Evolutionary conservation across 2,888 invertebrate species (phyloP).

Genomic region (Heteromyza rotundicornis): DNA sequence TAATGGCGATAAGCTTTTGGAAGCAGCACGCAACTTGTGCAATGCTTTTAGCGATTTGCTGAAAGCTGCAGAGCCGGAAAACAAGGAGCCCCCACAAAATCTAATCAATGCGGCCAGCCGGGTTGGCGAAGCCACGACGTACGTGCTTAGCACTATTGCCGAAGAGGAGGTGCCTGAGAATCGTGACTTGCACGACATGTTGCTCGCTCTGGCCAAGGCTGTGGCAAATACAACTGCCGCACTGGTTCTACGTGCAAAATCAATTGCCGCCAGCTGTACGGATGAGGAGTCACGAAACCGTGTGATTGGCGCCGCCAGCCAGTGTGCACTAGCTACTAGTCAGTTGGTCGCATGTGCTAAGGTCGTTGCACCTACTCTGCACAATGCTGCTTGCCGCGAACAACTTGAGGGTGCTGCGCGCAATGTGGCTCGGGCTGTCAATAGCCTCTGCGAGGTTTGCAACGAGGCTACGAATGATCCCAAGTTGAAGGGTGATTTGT

Average conservation of each 20-base stretch:
- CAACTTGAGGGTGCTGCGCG: constrained; percentile 92
- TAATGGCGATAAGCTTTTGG: constrained; percentile 83
- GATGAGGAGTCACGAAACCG: constrained; percentile 65
- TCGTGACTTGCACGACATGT: constrained; percentile 86
- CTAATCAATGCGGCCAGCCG: constrained; percentile 93
- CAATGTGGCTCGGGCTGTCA: constrained; percentile 91
- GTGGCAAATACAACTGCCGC: constrained; percentile 98
- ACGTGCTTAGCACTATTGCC: constrained; percentile 90
- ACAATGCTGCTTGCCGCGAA: constrained; percentile 83
- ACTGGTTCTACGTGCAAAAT: constrained; percentile 93
- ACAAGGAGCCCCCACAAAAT: constrained; percentile 90
- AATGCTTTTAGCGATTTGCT: constrained; percentile 93
- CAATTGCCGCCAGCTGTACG: constrained; percentile 88
- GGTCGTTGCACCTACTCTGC: constrained; percentile 85
- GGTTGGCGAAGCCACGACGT: constrained; percentile 95
- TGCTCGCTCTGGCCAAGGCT: constrained; percentile 92
- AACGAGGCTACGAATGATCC: constrained; percentile 75
- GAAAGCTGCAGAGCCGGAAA: constrained; percentile 94
- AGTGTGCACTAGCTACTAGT: constrained; percentile 96
- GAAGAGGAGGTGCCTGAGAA: constrained; percentile 89
- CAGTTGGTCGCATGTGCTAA: constrained; percentile 97
- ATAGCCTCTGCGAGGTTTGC: constrained; percentile 83
- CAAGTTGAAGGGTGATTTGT: constrained; percentile 74
- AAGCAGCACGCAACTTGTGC: constrained; percentile 91
- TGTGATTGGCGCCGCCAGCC: constrained; percentile 95